Evolutionary conservation across 64 coral and sea anemone species (phyloP).

Genomic region (Orbicella faveolata): DNA sequence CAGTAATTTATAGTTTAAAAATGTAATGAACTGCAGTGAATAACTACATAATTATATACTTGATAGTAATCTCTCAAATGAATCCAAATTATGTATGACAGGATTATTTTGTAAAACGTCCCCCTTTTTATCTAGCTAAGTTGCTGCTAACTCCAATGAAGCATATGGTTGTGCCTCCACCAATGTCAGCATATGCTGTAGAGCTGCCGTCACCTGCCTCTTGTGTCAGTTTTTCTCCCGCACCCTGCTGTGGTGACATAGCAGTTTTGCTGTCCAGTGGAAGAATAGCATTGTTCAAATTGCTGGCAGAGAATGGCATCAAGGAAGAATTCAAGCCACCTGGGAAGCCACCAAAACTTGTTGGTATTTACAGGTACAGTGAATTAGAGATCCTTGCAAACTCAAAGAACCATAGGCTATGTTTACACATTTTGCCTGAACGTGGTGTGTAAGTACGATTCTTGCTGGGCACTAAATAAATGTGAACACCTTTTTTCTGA

Average conservation of each 20-base stretch:
- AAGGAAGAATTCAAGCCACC: conserved; percentile 54
- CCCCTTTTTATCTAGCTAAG: conserved; percentile 27
- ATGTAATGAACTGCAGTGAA: too few species aligned
- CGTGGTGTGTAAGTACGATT: too few species aligned
- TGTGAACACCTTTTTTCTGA: too few species aligned
- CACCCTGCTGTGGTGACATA: conserved; percentile 59
- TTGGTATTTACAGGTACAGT: conserved; percentile 64
- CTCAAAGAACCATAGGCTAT: neutral
- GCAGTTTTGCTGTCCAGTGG: conserved; percentile 71
- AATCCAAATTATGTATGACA: neutral
- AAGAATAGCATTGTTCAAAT: conserved; percentile 43
- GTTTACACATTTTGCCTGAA: too few species aligned
- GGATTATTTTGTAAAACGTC: neutral
- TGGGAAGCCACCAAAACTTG: conserved; percentile 46
- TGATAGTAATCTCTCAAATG: too few species aligned
- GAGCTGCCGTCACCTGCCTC: conserved; percentile 46
- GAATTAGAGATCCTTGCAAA: neutral
- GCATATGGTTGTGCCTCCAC: conserved; percentile 86
- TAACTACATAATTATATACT: too few species aligned
- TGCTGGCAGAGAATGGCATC: conserved; percentile 20
- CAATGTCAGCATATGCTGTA: conserved; percentile 73
- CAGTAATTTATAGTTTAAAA: too few species aligned
- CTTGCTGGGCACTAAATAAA: too few species aligned
- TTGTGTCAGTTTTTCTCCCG: conserved; percentile 71
- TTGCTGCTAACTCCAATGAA: conserved; percentile 84